Conservation (phyloP, 2,113 vertebrate species). For the Megaleporinus macrocephalus region DNA sequence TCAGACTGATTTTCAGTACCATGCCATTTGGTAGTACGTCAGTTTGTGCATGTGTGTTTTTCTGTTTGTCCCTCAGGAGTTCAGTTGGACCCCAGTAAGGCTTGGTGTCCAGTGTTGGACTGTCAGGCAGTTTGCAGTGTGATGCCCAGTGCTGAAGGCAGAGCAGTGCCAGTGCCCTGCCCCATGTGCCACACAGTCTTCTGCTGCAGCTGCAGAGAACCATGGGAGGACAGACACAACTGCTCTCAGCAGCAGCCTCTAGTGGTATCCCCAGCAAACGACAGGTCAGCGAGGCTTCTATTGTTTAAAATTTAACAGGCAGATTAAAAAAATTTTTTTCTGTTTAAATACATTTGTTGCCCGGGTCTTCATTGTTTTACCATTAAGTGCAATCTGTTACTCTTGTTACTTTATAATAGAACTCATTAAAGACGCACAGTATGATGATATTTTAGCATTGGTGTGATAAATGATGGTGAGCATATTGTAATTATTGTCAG, state of each 20-base stretch:
- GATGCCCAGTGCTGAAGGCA: slow-evolving; percentile 66
- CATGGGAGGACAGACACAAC: slow-evolving; percentile 78
- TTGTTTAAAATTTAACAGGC: background rate
- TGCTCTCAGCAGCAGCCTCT: slow-evolving; percentile 80
- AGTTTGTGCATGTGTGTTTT: background rate
- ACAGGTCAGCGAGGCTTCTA: slow-evolving; percentile 78
- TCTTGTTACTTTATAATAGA: too few species aligned
- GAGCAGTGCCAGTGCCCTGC: slow-evolving; percentile 80
- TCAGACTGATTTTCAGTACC: too few species aligned
- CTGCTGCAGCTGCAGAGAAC: slow-evolving; percentile 87
- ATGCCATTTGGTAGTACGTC: too few species aligned
- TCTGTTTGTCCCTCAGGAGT: slow-evolving; percentile 77
- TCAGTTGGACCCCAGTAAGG: slow-evolving; percentile 88
- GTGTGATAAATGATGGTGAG: too few species aligned
- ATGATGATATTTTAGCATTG: too few species aligned
- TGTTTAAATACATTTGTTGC: too few species aligned
- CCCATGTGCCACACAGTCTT: slow-evolving; percentile 80
- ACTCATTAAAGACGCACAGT: too few species aligned
- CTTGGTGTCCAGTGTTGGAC: slow-evolving; percentile 88
- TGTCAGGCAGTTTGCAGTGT: slow-evolving; percentile 90
- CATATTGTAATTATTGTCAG: too few species aligned
- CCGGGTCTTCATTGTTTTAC: too few species aligned
- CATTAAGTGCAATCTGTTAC: too few species aligned
- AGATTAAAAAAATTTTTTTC: too few species aligned
- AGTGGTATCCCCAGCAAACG: slow-evolving; percentile 64